phyloP scores from a whole-genome alignment of 35 echinoderm and acorn worm species.

The Heliocidaris erythrogramma region DNA sequence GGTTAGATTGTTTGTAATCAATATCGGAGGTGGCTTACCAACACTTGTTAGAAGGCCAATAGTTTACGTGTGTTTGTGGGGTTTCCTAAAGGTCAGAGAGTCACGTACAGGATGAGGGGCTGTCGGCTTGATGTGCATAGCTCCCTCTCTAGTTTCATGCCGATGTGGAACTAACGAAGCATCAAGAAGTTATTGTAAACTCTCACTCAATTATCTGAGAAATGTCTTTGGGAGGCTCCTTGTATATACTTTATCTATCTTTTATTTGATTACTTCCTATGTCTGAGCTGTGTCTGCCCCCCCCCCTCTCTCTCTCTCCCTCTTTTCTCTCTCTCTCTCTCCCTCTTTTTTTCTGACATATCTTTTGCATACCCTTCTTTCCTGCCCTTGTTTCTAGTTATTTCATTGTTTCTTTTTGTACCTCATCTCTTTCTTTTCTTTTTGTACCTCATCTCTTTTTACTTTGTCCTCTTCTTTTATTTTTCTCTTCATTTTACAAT shows the following conservation, averaged over 20 bases:
- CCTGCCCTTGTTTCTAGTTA: neutral
- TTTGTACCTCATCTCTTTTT: neutral
- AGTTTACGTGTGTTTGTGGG: neutral
- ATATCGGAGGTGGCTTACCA: neutral
- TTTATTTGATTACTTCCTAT: neutral
- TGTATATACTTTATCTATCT: no score
- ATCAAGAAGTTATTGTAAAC: no score
- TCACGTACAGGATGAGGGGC: neutral
- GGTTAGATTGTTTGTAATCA: conserved; percentile 31
- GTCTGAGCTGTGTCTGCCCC: neutral
- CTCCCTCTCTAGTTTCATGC: neutral
- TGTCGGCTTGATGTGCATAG: neutral
- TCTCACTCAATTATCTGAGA: no score
- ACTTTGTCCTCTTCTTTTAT: neutral
- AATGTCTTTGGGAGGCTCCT: no score
- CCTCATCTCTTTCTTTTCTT: neutral
- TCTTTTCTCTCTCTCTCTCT: neutral
- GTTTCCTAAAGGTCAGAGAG: neutral
- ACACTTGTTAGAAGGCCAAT: conserved; percentile 31
- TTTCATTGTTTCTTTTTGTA: neutral
- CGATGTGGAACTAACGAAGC: neutral
- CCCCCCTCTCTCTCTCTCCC: neutral
- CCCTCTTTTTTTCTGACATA: neutral
- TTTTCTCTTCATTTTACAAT: neutral
- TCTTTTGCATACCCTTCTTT: neutral